Evolutionary conservation across 2,113 vertebrate genomes (phyloP), one percentile per base, ranked within the genome.

Genomic region (Pomatorhinus ruficollis): DNA sequence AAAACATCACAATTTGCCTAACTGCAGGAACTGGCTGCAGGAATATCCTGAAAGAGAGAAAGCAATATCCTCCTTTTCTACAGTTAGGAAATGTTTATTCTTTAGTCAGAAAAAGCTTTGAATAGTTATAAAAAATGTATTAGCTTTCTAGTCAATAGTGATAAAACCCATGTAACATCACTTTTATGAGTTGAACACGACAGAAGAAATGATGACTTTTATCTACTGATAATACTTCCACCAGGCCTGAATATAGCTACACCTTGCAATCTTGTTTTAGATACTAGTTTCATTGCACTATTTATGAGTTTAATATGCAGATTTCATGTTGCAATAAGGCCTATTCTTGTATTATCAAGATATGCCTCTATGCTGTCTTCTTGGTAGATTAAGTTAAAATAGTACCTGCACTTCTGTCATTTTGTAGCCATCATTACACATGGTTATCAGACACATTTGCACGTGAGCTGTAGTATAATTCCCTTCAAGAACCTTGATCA

Each of bases 231-330:
- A 56, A 54, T 33, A 24, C 11, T 59, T 57, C 25, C 25, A 69
- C 10, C 0, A 4, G 40, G 19, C 12, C 42, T 33, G 59, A 89
- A 44, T 68, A 75, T 15, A 79, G 21, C 4, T 83, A 52, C n/a
- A 27, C 4, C 21, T 53, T 70, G 9, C 19, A 93, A 71, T 84
- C 76, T 69, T 81, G 7, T 80, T 64, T 71, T 65, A 68, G 57
- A n/a, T 31, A 40, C n/a, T 39, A 37, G 13, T 64, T 93, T 75
- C 28, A 37, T 47, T 65, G 44, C 77, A 72, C 87, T 83, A 49
- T 82, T 96, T 96, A 91, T 66, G 31, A 95, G 22, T 86, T 91
- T 87, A 94, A 82, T 89, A 77, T 69, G 18, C 19, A 82, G 56
- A 70, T 76, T 57, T 42, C 50, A 42, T 79, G 20, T 60, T 64